Evolutionary conservation across 2,797 vertebrate genomes (phyloP).

Genomic region (Amblyraja radiata): DNA sequence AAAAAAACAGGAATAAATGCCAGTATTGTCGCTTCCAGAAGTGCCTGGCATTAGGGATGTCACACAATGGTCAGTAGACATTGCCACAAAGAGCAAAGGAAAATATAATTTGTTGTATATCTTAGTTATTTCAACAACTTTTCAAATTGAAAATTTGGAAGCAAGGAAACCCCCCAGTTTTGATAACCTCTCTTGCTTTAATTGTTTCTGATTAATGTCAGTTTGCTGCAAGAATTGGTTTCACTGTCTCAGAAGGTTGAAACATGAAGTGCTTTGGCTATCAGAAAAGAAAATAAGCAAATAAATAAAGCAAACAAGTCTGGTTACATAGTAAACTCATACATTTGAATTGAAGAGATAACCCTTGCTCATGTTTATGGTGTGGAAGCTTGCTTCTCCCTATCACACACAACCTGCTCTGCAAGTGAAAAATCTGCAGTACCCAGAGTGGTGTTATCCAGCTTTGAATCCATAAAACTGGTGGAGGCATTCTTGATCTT

Average conservation of each 20-base stretch:
- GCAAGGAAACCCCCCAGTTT: neutral
- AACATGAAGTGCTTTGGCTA: neutral
- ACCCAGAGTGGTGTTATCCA: too few species aligned
- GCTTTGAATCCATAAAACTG: too few species aligned
- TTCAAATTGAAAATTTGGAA: neutral
- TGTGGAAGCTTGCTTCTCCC: too few species aligned
- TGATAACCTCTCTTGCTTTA: neutral
- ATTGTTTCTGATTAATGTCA: neutral
- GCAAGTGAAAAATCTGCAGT: too few species aligned
- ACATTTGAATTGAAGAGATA: neutral
- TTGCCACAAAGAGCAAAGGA: neutral
- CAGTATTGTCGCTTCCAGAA: constrained; percentile 99
- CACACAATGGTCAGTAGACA: constrained; percentile 81
- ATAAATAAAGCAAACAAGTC: neutral
- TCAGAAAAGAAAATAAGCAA: neutral
- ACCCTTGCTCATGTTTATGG: neutral
- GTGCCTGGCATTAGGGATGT: constrained; percentile 95
- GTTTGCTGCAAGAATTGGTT: neutral
- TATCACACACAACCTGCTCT: too few species aligned
- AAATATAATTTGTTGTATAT: neutral
- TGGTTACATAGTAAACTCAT: neutral
- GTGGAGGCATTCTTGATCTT: too few species aligned
- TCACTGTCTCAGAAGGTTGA: neutral
- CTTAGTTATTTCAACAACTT: neutral
- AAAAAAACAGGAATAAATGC: constrained; percentile 98